Conservation (phyloP, 2,113 vertebrate species). For the Calypte anna region DNA sequence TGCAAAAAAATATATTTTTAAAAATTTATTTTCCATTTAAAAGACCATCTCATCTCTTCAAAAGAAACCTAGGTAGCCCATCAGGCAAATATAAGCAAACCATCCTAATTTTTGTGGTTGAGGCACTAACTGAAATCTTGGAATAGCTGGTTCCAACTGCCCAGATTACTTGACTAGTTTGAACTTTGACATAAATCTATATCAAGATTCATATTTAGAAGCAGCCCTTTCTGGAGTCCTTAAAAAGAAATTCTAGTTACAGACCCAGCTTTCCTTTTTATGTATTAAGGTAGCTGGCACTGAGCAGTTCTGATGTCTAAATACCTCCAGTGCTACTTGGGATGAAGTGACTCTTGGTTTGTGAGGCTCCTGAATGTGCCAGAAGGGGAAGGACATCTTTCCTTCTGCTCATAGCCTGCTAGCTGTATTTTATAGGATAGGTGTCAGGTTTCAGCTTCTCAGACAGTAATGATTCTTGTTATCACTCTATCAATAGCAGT, state of each 20-base stretch:
- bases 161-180: background rate
- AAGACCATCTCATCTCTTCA: background rate
- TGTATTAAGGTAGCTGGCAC: background rate
- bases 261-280: background rate
- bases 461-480: background rate
- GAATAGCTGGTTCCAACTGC: background rate
- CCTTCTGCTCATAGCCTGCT: background rate
- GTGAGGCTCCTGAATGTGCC: accelerated
- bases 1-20: background rate
- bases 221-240: background rate
- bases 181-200: background rate
- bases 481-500: accelerated
- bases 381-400: background rate
- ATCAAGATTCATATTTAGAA: background rate
- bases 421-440: background rate
- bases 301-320: background rate
- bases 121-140: background rate
- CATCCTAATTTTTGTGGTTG: background rate
- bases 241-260: background rate
- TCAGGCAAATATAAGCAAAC: background rate
- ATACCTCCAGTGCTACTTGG: background rate
- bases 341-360: background rate
- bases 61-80: background rate
- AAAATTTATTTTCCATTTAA: background rate
- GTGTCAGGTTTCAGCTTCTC: background rate